These are phyloP conservation scores for Malacoraja senta DNA, from an alignment of 2,797 vertebrate genomes.

Conservation along the genomic window DNA sequence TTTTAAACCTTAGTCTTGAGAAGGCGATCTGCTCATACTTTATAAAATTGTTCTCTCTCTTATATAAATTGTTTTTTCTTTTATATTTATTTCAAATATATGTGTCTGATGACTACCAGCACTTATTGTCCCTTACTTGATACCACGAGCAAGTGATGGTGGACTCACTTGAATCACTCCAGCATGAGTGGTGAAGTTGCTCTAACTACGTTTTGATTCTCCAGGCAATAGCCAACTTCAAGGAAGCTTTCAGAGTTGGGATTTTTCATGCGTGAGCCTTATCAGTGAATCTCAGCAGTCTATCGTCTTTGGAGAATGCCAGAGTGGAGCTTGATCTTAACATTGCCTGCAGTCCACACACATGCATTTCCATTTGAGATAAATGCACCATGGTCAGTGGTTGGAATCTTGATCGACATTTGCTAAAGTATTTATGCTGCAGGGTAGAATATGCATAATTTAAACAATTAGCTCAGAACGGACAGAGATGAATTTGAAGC, in stretches of 20 bases:
- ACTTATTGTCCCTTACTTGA: neutral
- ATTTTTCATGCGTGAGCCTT: neutral
- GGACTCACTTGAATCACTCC: neutral
- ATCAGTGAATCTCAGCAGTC: neutral
- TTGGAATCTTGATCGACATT: neutral
- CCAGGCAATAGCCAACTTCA: neutral
- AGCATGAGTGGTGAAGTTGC: neutral
- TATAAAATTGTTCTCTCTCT: constrained; percentile 9
- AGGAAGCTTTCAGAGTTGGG: neutral
- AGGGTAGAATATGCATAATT: neutral
- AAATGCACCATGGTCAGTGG: neutral
- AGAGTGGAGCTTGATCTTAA: neutral
- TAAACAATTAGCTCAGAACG: neutral
- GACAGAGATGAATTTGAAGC: neutral
- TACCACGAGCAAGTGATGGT: neutral
- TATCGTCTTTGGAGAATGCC: neutral
- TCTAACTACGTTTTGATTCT: neutral
- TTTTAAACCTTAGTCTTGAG: constrained; percentile 35
- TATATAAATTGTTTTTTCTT: too few relatives aligned
- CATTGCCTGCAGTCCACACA: neutral
- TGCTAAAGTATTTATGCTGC: neutral
- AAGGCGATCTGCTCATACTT: neutral
- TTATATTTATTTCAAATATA: neutral
- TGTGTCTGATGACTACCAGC: neutral
- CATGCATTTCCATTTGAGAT: neutral